Base-by-base conservation (phyloP, 2,797 vertebrate genomes). In the Poeciliopsis presidionis region DNA sequence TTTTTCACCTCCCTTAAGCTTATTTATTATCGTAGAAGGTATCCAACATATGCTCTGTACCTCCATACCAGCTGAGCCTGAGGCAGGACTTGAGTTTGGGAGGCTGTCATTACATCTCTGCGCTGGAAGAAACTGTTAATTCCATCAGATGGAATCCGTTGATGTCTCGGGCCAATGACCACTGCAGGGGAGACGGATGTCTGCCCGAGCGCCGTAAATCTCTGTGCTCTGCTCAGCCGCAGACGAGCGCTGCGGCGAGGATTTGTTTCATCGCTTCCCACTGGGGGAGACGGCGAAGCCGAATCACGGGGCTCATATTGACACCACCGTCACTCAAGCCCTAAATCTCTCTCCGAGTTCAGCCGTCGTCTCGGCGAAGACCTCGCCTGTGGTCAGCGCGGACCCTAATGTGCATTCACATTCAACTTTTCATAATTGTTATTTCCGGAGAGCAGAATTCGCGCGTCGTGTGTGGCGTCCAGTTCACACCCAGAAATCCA, bases 101-200 rank as follows among this genome's bases (percentile, higher is more conserved):
- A 84, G 84, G 88, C 80, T 81, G 79, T 92, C 82, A 82, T 92
- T 93, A 89, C 87, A 82, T 88, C 79, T 87, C 80, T 77, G 86
- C 82, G 79, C 90, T 89, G 88, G 88, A 92, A 84, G 85, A 80
- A 80, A 82, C 86, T 74, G 81, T 90, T 90, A 83, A 91, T 91
- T 90, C 92, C 85, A 86, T 89, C 84, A 88, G 80, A 89, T 84
- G 83, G 78, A 76, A 90, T 88, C 77, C 76, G 87, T 82, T 73
- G 86, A 87, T 83, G 89, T 89, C 90, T 85, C 7, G 86, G 81
- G 77, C 89, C 88, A 82, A 53, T 65, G 87, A 88, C 84, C 84
- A 13, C 89, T 85, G 86, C 85, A 84, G 88, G 88, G 89, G 90
- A 88, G 89, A 90, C 76, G 63, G 89, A 88, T 87, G 91, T 92